Base-by-base conservation (phyloP, 1,140 invertebrate species). In the Drosophila takahashii region DNA sequence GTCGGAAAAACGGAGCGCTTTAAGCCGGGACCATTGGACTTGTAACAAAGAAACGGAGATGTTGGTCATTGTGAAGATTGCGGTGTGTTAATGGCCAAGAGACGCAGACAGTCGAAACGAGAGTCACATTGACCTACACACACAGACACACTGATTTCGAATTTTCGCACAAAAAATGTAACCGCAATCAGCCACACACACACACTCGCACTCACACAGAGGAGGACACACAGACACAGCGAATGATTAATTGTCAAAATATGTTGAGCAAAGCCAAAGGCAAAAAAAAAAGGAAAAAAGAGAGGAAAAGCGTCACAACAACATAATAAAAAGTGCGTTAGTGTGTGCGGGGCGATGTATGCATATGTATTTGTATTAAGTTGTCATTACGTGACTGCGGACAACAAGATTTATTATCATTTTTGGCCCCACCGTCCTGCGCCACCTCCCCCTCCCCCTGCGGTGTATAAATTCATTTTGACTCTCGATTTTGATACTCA, bases 301-400 rank as follows among this genome's bases (percentile, higher is more conserved):
- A n/a, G 61, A 15, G 39, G 16, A 47, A 52, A 62, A 79, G 39
- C 64, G 72, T 60, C 79, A 66, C 77, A 78, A 77, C 60, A 78
- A 84, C 84, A 80, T 89, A 84, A 86, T 81, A 90, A 90, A 87
- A 89, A 85, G 80, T 79, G 74, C 69, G 86, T 67, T 52, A 62
- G 48, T 70, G 71, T 67, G 72, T 78, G 79, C 57, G 71, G 36
- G 71, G 36, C 60, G 47, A 75, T 75, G 72, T 73, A 79, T 76
- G 81, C 84, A 89, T 72, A 90, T 89, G 85, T 89, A 89, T 80
- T 90, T 89, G 84, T 89, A 91, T 91, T 91, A 91, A 90, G 85
- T 91, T 91, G 90, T 91, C 90, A 87, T 91, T 91, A 91, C 90
- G 90, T 91, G 90, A 90, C 90, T 91, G 84, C 85, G 85, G 73